phyloP scores from a whole-genome alignment of 2,888 invertebrate species.

The Rotaria macrura region DNA sequence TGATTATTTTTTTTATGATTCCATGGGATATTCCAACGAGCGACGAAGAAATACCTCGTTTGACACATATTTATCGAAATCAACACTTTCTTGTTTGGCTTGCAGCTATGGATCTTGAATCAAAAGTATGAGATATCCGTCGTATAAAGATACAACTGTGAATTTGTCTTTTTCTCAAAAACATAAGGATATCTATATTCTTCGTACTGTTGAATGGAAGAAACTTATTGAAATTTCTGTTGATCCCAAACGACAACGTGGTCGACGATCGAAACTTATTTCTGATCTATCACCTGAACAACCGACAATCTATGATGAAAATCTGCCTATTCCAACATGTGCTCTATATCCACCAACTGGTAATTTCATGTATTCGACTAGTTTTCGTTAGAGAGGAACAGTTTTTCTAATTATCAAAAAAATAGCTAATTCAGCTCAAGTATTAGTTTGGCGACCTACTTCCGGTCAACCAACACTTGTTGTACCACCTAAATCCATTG shows the following conservation, averaged over 20 bases:
- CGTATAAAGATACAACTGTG: too few species aligned
- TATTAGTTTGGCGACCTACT: slow-evolving; percentile 47
- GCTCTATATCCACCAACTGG: slow-evolving; percentile 44
- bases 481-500: slow-evolving; percentile 37
- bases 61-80: slow-evolving; percentile 46
- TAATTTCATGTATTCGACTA: not conserved
- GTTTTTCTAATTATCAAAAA: not conserved
- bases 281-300: slow-evolving; percentile 40
- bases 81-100: slow-evolving; percentile 50
- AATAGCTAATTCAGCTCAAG: slow-evolving; percentile 45
- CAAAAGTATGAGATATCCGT: not conserved
- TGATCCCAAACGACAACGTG: slow-evolving; percentile 42
- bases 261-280: slow-evolving; percentile 41
- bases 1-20: slow-evolving; percentile 20
- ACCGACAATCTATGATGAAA: slow-evolving; percentile 40
- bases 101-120: slow-evolving; percentile 45
- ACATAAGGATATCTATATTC: slow-evolving; percentile 37
- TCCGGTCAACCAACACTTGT: slow-evolving; percentile 42
- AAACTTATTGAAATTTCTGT: slow-evolving; percentile 46
- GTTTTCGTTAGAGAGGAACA: not conserved
- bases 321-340: slow-evolving; percentile 42
- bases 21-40: slow-evolving; percentile 37
- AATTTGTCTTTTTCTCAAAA: too few species aligned
- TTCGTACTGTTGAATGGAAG: slow-evolving; percentile 44
- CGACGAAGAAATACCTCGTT: slow-evolving; percentile 42